Evolutionary conservation across 2,113 vertebrate genomes (phyloP).

Genomic region (Gyps fulvus): DNA sequence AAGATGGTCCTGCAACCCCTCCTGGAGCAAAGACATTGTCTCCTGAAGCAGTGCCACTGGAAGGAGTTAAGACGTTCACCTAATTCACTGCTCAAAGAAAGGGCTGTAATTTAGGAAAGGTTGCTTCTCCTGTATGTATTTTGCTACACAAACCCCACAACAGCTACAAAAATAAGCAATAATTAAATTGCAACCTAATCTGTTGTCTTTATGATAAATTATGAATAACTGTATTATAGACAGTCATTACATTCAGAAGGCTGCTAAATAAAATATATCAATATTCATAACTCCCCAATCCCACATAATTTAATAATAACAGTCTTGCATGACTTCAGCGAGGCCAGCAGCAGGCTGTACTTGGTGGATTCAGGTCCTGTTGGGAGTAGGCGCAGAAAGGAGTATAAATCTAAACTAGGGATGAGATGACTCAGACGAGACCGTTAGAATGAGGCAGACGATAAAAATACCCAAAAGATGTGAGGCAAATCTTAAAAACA

Average conservation of each 20-base stretch:
- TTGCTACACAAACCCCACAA: not conserved
- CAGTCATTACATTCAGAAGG: not conserved
- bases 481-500: not conserved
- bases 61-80: not conserved
- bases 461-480: conserved; percentile 47
- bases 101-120: not conserved
- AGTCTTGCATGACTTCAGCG: not conserved
- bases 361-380: not conserved
- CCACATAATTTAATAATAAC: not conserved
- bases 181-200: not conserved
- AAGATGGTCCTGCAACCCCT: not conserved
- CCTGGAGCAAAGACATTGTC: not conserved
- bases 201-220: not conserved
- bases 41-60: not conserved
- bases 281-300: not conserved
- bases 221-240: not conserved
- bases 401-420: conserved; percentile 12
- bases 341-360: not conserved
- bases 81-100: not conserved
- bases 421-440: conserved; percentile 40
- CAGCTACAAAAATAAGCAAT: not conserved
- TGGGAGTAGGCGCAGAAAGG: not conserved
- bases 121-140: not conserved
- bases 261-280: not conserved
- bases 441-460: not conserved